A percentile compares a stretch with the other conserved stretches of the same genome.
phyloP scores from a whole-genome alignment of 2,797 vertebrate genomes.

The Brotula barbata region DNA sequence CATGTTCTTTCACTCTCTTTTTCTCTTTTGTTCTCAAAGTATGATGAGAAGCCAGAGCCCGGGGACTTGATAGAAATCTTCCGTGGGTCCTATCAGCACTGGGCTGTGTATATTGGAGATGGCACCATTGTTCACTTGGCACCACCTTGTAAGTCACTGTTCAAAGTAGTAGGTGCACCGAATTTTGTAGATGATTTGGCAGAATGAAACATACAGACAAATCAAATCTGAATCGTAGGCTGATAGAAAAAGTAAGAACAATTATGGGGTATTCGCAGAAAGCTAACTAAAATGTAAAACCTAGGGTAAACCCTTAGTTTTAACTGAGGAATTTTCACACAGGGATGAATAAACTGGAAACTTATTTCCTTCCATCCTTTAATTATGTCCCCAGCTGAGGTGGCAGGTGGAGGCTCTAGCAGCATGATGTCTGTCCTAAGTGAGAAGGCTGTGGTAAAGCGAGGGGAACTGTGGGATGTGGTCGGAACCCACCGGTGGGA shows the following conservation, averaged over 20 bases:
- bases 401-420: slow-evolving; percentile 58
- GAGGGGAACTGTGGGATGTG: slow-evolving; percentile 76
- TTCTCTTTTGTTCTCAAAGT: slow-evolving; percentile 46
- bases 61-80: slow-evolving; percentile 83
- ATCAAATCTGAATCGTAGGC: too few species aligned
- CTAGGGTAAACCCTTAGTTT: too few species aligned
- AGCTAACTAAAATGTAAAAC: too few species aligned
- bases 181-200: not conserved
- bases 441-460: slow-evolving; percentile 83
- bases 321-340: too few species aligned
- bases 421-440: slow-evolving; percentile 83
- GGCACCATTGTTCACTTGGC: slow-evolving; percentile 80
- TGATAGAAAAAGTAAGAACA: too few species aligned
- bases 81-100: slow-evolving; percentile 78
- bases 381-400: slow-evolving; percentile 69
- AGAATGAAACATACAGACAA: too few species aligned
- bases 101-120: slow-evolving; percentile 81
- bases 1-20: slow-evolving; percentile 15
- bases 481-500: slow-evolving; percentile 73
- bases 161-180: not conserved
- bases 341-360: too few species aligned
- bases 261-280: too few species aligned
- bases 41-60: slow-evolving; percentile 68
- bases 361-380: not conserved
- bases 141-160: slow-evolving; percentile 73